phyloP scores from a whole-genome alignment of 2,888 invertebrate species.

The Sisyra terminalis region DNA sequence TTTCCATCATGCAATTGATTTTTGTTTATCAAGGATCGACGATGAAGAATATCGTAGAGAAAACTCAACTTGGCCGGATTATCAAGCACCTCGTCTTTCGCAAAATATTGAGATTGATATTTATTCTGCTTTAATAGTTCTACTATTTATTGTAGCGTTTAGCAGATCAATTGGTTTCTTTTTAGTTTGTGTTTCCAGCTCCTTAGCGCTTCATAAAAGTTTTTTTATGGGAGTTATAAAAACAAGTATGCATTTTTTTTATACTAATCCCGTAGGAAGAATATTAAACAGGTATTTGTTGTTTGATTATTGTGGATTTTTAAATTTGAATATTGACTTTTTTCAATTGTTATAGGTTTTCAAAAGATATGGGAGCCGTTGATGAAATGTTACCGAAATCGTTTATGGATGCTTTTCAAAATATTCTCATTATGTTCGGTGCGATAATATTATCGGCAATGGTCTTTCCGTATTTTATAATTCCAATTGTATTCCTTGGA shows the following conservation, averaged over 20 bases:
- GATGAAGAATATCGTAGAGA: conserved; percentile 16
- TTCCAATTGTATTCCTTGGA: conserved; percentile 32
- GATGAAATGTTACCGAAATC: conserved; percentile 57
- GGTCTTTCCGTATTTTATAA: conserved; percentile 32
- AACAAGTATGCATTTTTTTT: conserved; percentile 56
- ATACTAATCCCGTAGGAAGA: conserved; percentile 65
- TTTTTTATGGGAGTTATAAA: conserved; percentile 46
- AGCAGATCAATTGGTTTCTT: conserved; percentile 47
- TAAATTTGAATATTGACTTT: no score
- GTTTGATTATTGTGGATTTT: background rate
- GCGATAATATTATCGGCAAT: conserved; percentile 35
- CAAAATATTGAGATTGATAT: conserved; percentile 30
- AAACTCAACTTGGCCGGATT: background rate
- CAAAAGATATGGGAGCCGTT: conserved; percentile 68
- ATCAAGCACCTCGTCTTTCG: background rate
- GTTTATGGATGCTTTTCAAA: conserved; percentile 41
- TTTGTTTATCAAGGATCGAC: conserved; percentile 1
- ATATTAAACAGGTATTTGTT: conserved; percentile 38
- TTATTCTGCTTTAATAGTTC: conserved; percentile 36
- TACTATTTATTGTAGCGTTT: conserved; percentile 37
- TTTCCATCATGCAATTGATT: background rate
- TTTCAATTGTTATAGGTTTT: conserved; percentile 34
- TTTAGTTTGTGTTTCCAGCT: conserved; percentile 42
- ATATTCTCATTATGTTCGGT: conserved; percentile 31
- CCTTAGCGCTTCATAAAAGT: conserved; percentile 46